Conservation (phyloP, 2,888 invertebrate genomes). For the Heteropelma amictum region DNA sequence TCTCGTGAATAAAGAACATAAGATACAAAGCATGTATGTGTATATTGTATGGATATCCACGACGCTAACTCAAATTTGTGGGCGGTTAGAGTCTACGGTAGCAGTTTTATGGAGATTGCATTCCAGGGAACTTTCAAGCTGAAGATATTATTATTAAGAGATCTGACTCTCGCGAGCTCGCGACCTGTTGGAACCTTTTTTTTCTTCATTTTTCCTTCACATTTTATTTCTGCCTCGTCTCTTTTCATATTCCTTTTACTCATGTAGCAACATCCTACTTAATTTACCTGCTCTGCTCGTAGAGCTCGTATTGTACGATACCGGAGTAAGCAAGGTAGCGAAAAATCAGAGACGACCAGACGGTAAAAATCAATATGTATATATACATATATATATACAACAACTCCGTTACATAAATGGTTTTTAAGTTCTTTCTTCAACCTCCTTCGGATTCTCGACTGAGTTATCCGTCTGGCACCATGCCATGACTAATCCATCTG, state of each 20-base stretch:
- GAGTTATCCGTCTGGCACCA: slow-evolving; percentile 61
- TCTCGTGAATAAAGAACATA: background rate
- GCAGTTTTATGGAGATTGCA: slow-evolving; percentile 76
- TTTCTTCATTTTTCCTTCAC: background rate
- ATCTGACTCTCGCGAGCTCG: slow-evolving; percentile 60
- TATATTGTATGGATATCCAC: slow-evolving; percentile 3
- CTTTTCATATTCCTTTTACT: slow-evolving; percentile 12
- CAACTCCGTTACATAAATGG: slow-evolving; percentile 24
- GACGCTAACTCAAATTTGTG: slow-evolving; percentile 66
- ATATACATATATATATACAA: background rate
- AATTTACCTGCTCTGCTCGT: slow-evolving; percentile 13
- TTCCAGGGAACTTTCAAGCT: slow-evolving; percentile 61
- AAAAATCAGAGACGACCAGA: slow-evolving; percentile 10
- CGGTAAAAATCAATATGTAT: background rate
- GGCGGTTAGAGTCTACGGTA: slow-evolving; percentile 67
- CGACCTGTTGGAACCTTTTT: slow-evolving; percentile 32
- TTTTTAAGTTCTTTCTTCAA: background rate
- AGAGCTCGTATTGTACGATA: slow-evolving; percentile 1
- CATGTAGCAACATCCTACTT: slow-evolving; percentile 38
- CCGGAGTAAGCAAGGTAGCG: slow-evolving; percentile 47
- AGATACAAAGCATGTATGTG: background rate
- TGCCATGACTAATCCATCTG: slow-evolving; percentile 38
- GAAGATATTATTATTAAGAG: slow-evolving; percentile 72
- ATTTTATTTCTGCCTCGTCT: background rate
- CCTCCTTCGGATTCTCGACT: background rate